Evolutionary conservation across 2,888 invertebrate species (phyloP), one percentile per base, ranked within the genome.

Genomic region (Agrochola macilenta): DNA sequence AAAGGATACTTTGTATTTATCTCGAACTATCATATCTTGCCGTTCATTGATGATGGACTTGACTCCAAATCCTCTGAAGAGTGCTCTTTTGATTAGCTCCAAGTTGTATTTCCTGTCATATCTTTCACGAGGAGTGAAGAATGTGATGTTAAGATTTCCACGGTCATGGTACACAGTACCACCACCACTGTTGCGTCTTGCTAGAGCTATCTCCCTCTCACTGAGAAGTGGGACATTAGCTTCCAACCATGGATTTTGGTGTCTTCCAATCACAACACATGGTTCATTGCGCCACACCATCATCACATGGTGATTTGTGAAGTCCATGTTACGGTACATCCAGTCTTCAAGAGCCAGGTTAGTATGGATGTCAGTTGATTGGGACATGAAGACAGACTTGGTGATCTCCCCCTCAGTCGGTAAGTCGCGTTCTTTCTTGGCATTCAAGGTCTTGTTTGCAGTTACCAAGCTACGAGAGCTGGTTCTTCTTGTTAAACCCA

Each of bases 301-400:
- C 92, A 99, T 96, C 5, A 99, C 97, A 93, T 99, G 98, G 92
- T 98, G 98, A 80, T 98, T 97, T 9, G 97, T 97, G 88, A 99
- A 98, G 93, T 99, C 98, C 93, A 98, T 98, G 92, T 99, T 98
- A 75, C 97, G 97, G 95, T 99, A 99, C 90, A 99, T 97, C 99
- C 99, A 99, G 94, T 99, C 99, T 95, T 99, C 99, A 77, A 99
- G 95, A 7, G 99, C 99, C 90, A 99, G 96, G 95, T 99, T 99
- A 17, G 98, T 98, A 92, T 98, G 99, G 86, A 99, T 98, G 93
- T 99, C 98, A 82, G 97, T 98, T 0, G 99, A 99, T 94, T 98
- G 98, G 0, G 99, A 99, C 93, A 99, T 98, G 90, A 98, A 98
- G 64, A 99, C 99, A 1, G 98, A 98, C 95, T 99, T 99, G 87